These are phyloP conservation scores for Botia almorhae DNA, from an alignment of 2,797 vertebrate genomes.

Conservation along the genomic window DNA sequence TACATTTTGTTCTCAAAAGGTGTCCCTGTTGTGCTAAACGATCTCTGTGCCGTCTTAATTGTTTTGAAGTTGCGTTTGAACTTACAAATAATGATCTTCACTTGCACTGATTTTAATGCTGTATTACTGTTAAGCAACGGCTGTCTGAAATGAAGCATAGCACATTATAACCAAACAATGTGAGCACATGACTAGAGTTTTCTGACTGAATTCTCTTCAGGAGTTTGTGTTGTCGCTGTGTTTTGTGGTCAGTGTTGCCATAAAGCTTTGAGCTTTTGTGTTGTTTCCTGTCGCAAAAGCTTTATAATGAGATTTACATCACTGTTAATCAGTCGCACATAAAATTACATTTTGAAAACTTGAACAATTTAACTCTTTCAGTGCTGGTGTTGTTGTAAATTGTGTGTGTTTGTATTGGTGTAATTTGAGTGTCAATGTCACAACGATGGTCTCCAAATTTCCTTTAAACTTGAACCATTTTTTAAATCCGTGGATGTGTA, in stretches of 20 bases:
- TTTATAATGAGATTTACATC: conserved; percentile 27
- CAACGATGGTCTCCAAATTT: conserved; percentile 23
- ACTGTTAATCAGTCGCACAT: conserved; percentile 38
- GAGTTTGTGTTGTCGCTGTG: conserved; percentile 16
- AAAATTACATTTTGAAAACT: conserved; percentile 37
- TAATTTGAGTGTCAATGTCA: conserved; percentile 2
- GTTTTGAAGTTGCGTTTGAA: neutral
- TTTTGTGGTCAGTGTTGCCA: conserved; percentile 24
- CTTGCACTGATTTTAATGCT: conserved; percentile 56
- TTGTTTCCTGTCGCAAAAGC: conserved; percentile 9
- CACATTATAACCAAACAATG: conserved; percentile 60
- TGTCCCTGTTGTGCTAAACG: neutral
- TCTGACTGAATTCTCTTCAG: conserved; percentile 42
- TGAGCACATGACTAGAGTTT: conserved; percentile 56
- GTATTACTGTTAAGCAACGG: conserved; percentile 50
- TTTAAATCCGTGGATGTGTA: conserved; percentile 50
- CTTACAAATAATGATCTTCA: conserved; percentile 16
- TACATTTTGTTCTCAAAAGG: neutral
- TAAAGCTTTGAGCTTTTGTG: conserved; percentile 30
- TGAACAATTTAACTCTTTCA: conserved; percentile 39
- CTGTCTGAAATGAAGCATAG: conserved; percentile 50
- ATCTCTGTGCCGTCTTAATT: neutral
- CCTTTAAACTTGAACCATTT: conserved; percentile 49
- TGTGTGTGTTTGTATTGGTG: conserved; percentile 37
- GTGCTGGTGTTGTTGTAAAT: conserved; percentile 30